phyloP scores from a whole-genome alignment of 2,113 vertebrate species.

The Peucedramus taeniatus region DNA sequence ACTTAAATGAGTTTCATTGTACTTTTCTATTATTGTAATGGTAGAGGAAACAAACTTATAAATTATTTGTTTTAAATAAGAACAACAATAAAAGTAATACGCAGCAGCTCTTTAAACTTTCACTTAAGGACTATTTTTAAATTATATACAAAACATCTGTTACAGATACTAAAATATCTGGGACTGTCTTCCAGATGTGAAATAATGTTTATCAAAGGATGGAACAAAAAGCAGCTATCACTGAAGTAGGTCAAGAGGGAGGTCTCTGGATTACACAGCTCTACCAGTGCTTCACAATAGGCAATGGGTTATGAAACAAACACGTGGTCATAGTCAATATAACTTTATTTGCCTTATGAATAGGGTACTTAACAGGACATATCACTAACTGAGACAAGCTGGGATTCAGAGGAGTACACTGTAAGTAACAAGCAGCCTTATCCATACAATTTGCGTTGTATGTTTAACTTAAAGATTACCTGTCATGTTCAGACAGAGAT shows the following conservation, averaged over 20 bases:
- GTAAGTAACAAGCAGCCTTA: not conserved
- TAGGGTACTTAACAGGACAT: not conserved
- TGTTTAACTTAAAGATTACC: not conserved
- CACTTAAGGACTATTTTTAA: slow-evolving; percentile 42
- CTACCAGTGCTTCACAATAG: not conserved
- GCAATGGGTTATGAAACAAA: not conserved
- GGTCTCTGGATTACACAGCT: not conserved
- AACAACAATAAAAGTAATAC: slow-evolving; percentile 5
- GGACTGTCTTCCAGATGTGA: slow-evolving; percentile 57
- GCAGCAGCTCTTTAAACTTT: slow-evolving; percentile 40
- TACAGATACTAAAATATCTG: slow-evolving; percentile 15
- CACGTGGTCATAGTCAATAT: not conserved
- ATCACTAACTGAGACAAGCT: not conserved
- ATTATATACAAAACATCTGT: slow-evolving; percentile 46
- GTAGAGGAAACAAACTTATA: not conserved
- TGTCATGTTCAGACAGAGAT: not conserved
- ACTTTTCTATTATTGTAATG: not conserved
- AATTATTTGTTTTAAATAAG: slow-evolving; percentile 8
- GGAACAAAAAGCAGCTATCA: slow-evolving; percentile 28
- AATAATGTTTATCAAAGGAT: slow-evolving; percentile 48
- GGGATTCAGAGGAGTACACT: not conserved
- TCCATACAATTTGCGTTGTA: not conserved
- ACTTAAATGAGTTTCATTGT: not conserved
- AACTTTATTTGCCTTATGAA: not conserved
- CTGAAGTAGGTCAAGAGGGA: slow-evolving; percentile 41